These are phyloP conservation scores for Rhimphoctona megacephalus DNA, from an alignment of 2,888 invertebrate species.

Conservation along the genomic window DNA sequence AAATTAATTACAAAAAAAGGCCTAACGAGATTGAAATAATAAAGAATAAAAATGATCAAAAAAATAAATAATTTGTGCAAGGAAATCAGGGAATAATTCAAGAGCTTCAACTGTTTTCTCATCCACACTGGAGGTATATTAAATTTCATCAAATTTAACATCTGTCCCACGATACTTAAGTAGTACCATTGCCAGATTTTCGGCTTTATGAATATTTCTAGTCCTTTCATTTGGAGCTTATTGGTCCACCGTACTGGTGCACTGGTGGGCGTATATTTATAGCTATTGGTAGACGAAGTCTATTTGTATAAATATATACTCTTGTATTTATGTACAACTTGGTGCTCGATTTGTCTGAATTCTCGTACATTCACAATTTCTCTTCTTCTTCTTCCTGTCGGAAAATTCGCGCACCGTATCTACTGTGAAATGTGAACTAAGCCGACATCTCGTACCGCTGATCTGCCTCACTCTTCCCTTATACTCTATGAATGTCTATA, in stretches of 20 bases:
- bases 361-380: conserved; percentile 40
- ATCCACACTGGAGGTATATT: neutral
- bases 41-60: neutral
- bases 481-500: neutral
- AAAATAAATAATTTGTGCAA: neutral
- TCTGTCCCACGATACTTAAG: neutral
- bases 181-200: neutral
- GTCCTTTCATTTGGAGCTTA: neutral
- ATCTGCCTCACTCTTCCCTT: conserved; percentile 12
- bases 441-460: conserved; percentile 4
- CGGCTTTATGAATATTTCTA: neutral
- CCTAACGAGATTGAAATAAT: neutral
- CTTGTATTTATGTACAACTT: neutral
- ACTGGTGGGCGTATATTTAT: neutral
- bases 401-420: conserved; percentile 31
- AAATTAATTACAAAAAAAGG: neutral
- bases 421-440: conserved; percentile 21
- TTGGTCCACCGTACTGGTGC: neutral
- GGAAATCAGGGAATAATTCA: neutral
- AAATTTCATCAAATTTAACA: neutral
- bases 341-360: conserved; percentile 39
- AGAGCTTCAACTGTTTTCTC: neutral
- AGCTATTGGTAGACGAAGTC: neutral
- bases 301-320: neutral
- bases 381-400: conserved; percentile 39